Conservation (phyloP, 2,113 vertebrate species). For the Diglossa brunneiventris region DNA sequence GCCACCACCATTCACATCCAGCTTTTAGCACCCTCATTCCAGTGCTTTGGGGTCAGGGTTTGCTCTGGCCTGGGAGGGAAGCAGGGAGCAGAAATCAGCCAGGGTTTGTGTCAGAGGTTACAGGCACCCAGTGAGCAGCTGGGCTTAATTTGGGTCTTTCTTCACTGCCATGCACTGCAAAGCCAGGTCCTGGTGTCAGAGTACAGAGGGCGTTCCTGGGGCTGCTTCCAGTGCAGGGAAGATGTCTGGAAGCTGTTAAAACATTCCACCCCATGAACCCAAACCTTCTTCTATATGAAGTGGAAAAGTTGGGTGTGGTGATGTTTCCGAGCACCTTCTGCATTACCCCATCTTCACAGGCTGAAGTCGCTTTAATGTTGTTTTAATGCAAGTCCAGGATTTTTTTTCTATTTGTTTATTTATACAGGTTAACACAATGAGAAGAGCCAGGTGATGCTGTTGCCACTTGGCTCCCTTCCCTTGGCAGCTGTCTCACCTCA, state of each 20-base stretch:
- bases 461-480: not conserved
- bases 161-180: not conserved
- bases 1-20: not conserved
- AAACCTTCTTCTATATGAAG: not conserved
- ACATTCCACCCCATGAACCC: not conserved
- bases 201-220: not conserved
- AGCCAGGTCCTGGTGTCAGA: not conserved
- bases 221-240: not conserved
- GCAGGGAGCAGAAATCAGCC: not conserved
- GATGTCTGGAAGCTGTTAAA: not conserved
- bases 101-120: not conserved
- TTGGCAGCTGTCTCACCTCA: not conserved
- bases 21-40: not conserved
- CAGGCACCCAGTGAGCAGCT: not conserved
- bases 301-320: not conserved
- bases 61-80: accelerated
- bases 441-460: not conserved
- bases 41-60: not conserved
- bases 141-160: not conserved
- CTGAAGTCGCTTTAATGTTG: not conserved
- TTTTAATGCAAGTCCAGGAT: not conserved
- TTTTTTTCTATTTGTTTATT: not conserved
- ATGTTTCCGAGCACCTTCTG: not conserved
- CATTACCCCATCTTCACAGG: not conserved
- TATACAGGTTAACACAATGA: not conserved